Conservation (phyloP, 2,113 vertebrate genomes). For the Oenanthe melanoleuca region DNA sequence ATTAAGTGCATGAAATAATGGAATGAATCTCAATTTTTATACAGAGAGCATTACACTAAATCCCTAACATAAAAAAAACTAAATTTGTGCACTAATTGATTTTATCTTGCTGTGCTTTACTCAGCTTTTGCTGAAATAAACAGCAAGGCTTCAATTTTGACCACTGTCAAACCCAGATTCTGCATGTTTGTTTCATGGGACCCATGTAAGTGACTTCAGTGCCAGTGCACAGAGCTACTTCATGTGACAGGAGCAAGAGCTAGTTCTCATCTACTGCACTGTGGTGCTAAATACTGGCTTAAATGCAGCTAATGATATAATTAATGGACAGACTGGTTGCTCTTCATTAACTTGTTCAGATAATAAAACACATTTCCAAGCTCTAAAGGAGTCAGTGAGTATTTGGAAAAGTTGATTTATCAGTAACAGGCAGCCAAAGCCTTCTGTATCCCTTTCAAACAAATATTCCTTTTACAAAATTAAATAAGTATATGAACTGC, state of each 20-base stretch:
- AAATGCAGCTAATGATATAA: background rate
- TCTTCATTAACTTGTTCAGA: background rate
- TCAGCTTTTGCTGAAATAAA: slow-evolving; percentile 11
- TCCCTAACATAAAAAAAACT: background rate
- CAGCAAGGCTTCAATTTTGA: background rate
- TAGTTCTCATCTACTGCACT: background rate
- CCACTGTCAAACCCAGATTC: background rate
- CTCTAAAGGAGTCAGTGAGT: background rate
- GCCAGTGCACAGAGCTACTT: background rate
- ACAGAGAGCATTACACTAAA: background rate
- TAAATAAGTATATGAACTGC: background rate
- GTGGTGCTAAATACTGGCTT: background rate
- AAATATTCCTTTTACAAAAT: background rate
- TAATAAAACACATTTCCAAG: slow-evolving; percentile 19
- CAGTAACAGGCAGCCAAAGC: background rate
- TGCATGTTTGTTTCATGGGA: background rate
- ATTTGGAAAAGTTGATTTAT: slow-evolving; percentile 35
- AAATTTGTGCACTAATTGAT: background rate
- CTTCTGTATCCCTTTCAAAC: background rate
- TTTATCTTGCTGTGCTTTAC: background rate
- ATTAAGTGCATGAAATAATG: background rate
- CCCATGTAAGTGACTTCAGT: background rate
- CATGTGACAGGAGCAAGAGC: background rate
- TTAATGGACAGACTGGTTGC: background rate
- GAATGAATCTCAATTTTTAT: background rate